These are phyloP conservation scores for Cotesia glomerata DNA, from an alignment of 1,140 invertebrate genomes.

Conservation along the genomic window DNA sequence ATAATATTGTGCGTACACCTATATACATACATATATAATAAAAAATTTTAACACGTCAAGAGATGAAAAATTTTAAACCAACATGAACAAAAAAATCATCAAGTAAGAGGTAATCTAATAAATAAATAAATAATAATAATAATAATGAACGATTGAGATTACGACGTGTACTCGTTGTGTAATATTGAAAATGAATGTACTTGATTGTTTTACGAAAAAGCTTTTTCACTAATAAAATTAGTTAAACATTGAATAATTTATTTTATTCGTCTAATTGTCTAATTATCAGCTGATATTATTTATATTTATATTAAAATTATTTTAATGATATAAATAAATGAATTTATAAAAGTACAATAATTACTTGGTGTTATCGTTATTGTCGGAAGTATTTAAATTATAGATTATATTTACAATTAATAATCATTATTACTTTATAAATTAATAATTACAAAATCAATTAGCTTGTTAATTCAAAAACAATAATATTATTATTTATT, in stretches of 20 bases:
- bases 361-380: no score
- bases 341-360: no score
- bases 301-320: no score
- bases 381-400: no score
- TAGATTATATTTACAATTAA: no score
- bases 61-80: background rate
- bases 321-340: background rate
- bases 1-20: slow-evolving; percentile 2
- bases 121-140: slow-evolving; percentile 18
- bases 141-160: slow-evolving; percentile 29
- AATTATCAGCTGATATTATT: background rate
- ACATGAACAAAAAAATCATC: background rate
- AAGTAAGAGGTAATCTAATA: background rate
- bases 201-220: slow-evolving; percentile 51
- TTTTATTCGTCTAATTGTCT: background rate
- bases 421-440: no score
- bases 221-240: slow-evolving; percentile 57
- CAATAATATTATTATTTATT: no score
- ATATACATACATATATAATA: slow-evolving; percentile 18
- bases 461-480: no score
- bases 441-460: no score
- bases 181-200: slow-evolving; percentile 50
- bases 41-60: background rate
- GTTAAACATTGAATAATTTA: slow-evolving; percentile 42
- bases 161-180: slow-evolving; percentile 48